Percentiles rank a stretch among this genome's conserved stretches.
Evolutionary conservation across 2,113 vertebrate species (phyloP).

Genomic region (Cyprinodon tularosa): DNA sequence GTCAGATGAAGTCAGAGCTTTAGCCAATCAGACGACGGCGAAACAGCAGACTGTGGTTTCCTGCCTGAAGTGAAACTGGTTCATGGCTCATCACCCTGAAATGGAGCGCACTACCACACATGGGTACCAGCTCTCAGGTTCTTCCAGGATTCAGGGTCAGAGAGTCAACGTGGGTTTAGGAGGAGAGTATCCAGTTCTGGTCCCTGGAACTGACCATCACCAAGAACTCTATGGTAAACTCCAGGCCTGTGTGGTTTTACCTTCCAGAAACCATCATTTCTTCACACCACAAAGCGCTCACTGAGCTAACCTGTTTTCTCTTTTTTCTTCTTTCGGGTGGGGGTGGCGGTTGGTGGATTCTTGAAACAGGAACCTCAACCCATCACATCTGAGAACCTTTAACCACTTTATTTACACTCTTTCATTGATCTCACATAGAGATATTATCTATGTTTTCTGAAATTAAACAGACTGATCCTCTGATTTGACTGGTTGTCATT

Average conservation of each 20-base stretch:
- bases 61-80: constrained; percentile 19
- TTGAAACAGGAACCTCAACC: neutral
- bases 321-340: no score
- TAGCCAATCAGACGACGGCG: constrained; percentile 63
- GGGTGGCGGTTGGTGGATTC: neutral
- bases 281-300: neutral
- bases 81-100: neutral
- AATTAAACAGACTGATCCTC: no score
- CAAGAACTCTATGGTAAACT: neutral
- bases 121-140: neutral
- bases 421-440: neutral
- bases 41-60: constrained; percentile 63
- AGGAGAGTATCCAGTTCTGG: neutral
- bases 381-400: neutral
- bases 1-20: neutral
- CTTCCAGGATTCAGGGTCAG: neutral
- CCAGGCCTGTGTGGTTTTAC: neutral
- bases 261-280: neutral
- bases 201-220: neutral
- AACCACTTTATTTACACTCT: neutral
- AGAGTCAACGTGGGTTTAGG: neutral
- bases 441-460: no score
- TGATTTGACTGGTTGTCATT: no score
- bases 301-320: neutral
- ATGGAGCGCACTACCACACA: no score